phyloP scores from a whole-genome alignment of 2,797 vertebrate genomes.

The Phoxinus dragarum region DNA sequence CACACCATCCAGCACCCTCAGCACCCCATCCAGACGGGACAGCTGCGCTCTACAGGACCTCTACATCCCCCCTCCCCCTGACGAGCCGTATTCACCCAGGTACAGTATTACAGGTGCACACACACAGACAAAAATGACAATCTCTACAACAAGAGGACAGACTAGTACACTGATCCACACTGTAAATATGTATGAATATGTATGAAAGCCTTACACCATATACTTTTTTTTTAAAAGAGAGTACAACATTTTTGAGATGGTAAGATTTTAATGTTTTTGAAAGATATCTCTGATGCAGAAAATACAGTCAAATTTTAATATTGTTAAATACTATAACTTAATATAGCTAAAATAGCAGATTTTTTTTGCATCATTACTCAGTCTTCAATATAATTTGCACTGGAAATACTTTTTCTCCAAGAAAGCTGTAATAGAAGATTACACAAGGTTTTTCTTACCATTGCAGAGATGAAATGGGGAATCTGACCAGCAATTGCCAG shows the following conservation, averaged over 20 bases:
- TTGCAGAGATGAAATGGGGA: conserved; percentile 90
- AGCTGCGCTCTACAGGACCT: conserved; percentile 97
- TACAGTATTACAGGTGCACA: conserved; percentile 61
- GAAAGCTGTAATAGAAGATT: background rate
- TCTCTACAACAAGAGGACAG: background rate
- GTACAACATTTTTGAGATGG: background rate
- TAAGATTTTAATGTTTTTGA: background rate
- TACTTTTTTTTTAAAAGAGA: background rate
- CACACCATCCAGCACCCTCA: conserved; percentile 95
- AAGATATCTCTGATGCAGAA: background rate
- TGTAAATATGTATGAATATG: background rate
- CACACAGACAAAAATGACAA: background rate
- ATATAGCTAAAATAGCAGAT: no score
- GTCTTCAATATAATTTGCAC: background rate
- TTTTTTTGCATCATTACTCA: background rate
- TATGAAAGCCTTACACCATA: background rate
- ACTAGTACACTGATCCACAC: conserved; percentile 29
- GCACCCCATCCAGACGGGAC: conserved; percentile 94
- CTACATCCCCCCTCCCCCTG: conserved; percentile 95
- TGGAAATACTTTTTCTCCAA: background rate
- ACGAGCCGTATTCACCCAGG: conserved; percentile 97
- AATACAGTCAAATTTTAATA: background rate
- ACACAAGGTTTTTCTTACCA: background rate
- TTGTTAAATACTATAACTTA: background rate
- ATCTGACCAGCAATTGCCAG: conserved; percentile 84